Evolutionary conservation across 1,140 invertebrate species (phyloP).

Genomic region (Drosophila teissieri): DNA sequence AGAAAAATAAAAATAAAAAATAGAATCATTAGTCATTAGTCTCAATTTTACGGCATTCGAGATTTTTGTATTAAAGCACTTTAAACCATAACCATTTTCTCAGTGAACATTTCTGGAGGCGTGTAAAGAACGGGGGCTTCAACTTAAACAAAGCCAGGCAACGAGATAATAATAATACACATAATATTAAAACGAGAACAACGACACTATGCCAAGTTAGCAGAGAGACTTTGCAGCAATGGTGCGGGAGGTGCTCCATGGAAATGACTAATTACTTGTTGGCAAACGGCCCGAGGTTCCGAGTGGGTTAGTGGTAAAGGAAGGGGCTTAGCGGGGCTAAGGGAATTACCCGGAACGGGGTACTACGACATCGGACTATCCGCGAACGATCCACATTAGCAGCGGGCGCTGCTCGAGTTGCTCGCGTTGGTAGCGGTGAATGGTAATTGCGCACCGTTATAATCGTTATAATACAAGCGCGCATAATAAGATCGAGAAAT

Average conservation of each 20-base stretch:
- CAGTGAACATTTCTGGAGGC: conserved; percentile 47
- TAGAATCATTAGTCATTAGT: background rate
- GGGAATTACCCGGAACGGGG: background rate
- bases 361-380: conserved; percentile 5
- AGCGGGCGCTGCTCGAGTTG: conserved; percentile 41
- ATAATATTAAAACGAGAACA: conserved; percentile 73
- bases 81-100: background rate
- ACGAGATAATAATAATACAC: conserved; percentile 69
- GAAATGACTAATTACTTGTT: conserved; percentile 75
- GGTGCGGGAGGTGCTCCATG: conserved; percentile 54
- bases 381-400: conserved; percentile 64
- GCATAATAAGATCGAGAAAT: conserved; percentile 71
- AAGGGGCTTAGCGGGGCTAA: conserved; percentile 1
- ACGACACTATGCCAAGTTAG: conserved; percentile 55
- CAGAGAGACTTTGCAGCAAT: conserved; percentile 37
- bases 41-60: no score
- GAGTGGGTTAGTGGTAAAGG: background rate
- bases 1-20: background rate
- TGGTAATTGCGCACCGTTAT: conserved; percentile 80
- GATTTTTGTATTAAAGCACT: background rate
- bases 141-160: conserved; percentile 55
- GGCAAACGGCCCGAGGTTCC: conserved; percentile 19
- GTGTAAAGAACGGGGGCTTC: conserved; percentile 63
- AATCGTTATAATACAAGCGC: conserved; percentile 78
- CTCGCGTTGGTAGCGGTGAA: conserved; percentile 74